Evolutionary conservation across 2,797 vertebrate species (phyloP).

Genomic region (Hapalemur alaotrensis): DNA sequence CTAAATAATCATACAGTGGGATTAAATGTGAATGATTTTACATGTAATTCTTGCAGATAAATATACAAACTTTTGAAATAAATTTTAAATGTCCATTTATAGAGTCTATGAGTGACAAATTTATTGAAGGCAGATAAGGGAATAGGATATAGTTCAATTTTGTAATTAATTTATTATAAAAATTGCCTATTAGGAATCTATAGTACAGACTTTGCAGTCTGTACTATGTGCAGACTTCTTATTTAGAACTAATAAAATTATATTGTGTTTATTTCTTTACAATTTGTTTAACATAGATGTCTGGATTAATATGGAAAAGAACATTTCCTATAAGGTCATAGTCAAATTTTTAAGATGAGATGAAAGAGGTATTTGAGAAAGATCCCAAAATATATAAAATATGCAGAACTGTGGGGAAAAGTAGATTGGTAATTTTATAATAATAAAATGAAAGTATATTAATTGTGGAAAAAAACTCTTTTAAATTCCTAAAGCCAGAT

Average conservation of each 20-base stretch:
- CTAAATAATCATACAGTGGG: neutral
- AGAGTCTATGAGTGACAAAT: neutral
- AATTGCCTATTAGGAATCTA: neutral
- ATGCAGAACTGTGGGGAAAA: neutral
- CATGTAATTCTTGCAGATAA: neutral
- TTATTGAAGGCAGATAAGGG: neutral
- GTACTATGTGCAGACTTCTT: neutral
- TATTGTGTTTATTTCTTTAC: neutral
- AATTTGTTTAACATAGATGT: neutral
- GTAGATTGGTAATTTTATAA: neutral
- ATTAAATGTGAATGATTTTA: neutral
- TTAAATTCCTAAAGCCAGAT: neutral
- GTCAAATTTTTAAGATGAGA: neutral
- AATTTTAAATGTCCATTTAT: neutral
- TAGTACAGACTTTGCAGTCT: neutral
- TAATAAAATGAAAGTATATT: neutral
- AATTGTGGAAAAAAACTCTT: neutral
- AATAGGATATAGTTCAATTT: neutral
- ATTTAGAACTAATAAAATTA: neutral
- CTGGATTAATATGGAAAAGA: neutral
- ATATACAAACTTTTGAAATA: neutral
- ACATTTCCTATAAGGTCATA: neutral
- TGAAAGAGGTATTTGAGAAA: neutral
- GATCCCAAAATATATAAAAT: neutral
- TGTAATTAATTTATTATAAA: conserved; percentile 22